These are phyloP conservation scores for Philotrypesis tridentata DNA, from an alignment of 1,140 invertebrate genomes.

Conservation along the genomic window DNA sequence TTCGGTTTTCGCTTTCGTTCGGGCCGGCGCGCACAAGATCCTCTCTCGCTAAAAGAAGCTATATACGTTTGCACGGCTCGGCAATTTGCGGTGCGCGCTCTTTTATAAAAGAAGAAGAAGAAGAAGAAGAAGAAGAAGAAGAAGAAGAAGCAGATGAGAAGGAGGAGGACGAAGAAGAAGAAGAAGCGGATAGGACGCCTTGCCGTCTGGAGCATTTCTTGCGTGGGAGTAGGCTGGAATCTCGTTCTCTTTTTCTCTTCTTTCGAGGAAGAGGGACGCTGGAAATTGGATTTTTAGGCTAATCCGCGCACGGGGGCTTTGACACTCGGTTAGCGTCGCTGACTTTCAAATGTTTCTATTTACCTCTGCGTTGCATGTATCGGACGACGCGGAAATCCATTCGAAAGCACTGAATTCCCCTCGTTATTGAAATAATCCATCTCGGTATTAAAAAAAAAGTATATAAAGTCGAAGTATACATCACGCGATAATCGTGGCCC, in stretches of 20 bases:
- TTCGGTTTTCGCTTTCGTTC: neutral
- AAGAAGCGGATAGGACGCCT: neutral
- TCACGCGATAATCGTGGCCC: neutral
- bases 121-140: neutral
- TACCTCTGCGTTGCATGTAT: no score
- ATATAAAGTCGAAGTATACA: neutral
- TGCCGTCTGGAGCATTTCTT: constrained; percentile 42
- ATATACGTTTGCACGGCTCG: neutral
- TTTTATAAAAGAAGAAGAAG: neutral
- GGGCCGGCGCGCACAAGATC: neutral
- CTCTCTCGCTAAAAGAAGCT: neutral
- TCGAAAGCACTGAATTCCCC: no score
- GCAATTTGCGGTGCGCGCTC: constrained; percentile 12
- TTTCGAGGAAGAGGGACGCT: neutral
- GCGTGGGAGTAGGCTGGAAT: constrained; percentile 26
- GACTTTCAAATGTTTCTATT: neutral
- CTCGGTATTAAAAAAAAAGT: no score
- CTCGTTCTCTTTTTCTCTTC: neutral
- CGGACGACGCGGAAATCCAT: no score
- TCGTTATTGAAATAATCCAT: no score
- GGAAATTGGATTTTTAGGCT: constrained; percentile 2
- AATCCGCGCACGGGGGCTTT: neutral
- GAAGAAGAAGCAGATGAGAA: neutral
- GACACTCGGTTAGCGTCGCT: neutral
- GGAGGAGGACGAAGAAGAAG: neutral